phyloP scores from a whole-genome alignment of 2,888 invertebrate genomes.

The Chrysina gloriosa region DNA sequence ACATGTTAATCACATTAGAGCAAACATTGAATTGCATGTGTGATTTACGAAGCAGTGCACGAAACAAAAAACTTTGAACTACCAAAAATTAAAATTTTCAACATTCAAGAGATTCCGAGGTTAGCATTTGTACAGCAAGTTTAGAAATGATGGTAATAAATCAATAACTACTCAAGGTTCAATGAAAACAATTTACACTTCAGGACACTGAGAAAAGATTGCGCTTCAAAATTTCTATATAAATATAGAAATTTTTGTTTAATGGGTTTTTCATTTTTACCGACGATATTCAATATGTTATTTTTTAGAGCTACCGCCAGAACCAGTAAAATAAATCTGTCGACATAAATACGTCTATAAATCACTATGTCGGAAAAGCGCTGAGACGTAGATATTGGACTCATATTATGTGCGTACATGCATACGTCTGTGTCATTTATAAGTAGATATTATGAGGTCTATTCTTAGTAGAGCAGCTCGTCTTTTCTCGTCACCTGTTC shows the following conservation, averaged over 20 bases:
- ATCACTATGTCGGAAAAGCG: conserved; percentile 20
- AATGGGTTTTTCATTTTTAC: neutral
- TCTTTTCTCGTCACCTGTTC: conserved; percentile 52
- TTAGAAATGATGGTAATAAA: no score
- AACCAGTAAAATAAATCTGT: conserved; percentile 19
- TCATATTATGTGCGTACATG: conserved; percentile 9
- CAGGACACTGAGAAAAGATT: neutral
- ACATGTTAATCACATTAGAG: no score
- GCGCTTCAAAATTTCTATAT: neutral
- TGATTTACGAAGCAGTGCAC: no score
- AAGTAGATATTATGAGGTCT: conserved; percentile 52
- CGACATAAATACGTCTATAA: conserved; percentile 16
- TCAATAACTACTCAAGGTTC: no score
- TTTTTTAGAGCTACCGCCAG: conserved; percentile 2
- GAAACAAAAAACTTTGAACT: no score
- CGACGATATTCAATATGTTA: conserved; percentile 13
- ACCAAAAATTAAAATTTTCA: no score
- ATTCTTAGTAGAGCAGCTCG: conserved; percentile 50
- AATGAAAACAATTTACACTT: no score
- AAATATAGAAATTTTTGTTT: neutral
- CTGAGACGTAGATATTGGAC: conserved; percentile 21
- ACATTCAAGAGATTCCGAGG: no score
- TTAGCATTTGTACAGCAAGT: no score
- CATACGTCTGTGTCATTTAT: conserved; percentile 47
- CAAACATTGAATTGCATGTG: no score